Conservation (phyloP, 2,113 vertebrate species). For the Pygoscelis antarcticus region DNA sequence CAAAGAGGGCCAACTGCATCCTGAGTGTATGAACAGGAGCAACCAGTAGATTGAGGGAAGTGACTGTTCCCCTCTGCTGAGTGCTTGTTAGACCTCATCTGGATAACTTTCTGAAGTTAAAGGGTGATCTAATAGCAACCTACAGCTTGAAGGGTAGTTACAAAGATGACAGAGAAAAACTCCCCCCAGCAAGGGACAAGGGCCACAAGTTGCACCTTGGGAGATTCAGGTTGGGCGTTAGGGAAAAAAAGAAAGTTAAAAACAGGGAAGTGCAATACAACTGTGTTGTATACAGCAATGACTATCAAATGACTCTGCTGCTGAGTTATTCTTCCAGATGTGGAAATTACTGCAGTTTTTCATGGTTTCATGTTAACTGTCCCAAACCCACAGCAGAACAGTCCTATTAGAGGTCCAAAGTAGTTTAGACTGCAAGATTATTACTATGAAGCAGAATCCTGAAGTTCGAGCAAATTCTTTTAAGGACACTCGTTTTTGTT, state of each 20-base stretch:
- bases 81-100: background rate
- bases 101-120: background rate
- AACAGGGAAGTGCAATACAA: background rate
- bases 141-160: background rate
- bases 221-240: background rate
- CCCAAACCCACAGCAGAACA: background rate
- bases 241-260: background rate
- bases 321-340: background rate
- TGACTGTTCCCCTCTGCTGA: background rate
- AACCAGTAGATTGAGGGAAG: background rate
- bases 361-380: background rate
- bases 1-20: background rate
- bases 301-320: background rate
- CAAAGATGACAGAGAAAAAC: background rate
- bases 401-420: background rate
- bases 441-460: background rate
- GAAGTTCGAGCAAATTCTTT: background rate
- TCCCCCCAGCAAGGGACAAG: background rate
- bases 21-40: background rate
- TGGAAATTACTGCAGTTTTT: background rate
- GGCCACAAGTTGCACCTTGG: background rate
- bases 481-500: background rate
- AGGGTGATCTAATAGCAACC: background rate
- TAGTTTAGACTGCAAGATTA: background rate
- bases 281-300: background rate